A percentile compares a stretch with the other conserved stretches of the same genome.
phyloP scores from a whole-genome alignment of 2,797 vertebrate genomes.

The Acridotheres tristis region DNA sequence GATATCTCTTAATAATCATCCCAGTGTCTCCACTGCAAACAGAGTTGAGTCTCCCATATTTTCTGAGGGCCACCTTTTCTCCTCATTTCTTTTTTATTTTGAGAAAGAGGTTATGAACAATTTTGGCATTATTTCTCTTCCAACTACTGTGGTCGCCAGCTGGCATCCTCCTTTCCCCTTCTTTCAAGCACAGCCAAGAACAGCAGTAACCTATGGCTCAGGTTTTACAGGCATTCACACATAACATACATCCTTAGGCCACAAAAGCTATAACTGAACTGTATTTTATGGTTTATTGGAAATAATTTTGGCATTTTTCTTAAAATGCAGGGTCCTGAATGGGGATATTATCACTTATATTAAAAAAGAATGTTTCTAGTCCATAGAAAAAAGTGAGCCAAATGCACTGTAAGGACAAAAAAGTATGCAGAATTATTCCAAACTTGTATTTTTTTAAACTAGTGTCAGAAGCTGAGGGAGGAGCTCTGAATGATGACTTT shows the following conservation, averaged over 20 bases:
- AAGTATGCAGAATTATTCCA: not conserved
- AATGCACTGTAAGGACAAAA: not conserved
- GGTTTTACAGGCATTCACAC: not conserved
- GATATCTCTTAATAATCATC: not conserved
- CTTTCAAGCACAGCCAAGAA: not conserved
- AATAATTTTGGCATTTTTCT: not conserved
- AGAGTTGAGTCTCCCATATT: not conserved
- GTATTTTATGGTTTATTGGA: not conserved
- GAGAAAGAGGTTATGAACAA: not conserved
- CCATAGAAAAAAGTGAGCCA: not conserved
- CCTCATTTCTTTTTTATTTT: not conserved
- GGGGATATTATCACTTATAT: not conserved
- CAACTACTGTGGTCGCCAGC: not conserved
- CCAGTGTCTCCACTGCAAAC: not conserved
- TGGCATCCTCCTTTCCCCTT: not conserved
- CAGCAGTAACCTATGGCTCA: not conserved
- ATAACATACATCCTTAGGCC: not conserved
- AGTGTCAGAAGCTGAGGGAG: not conserved
- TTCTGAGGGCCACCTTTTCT: not conserved
- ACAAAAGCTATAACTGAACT: not conserved
- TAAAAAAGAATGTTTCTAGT: not conserved
- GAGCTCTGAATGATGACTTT: not conserved
- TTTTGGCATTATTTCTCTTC: not conserved
- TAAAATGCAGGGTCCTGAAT: not conserved
- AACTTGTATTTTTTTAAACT: not conserved